Percentiles rank a stretch among this genome's conserved stretches.
These are phyloP conservation scores for Fragum fragum DNA, from an alignment of 2,888 invertebrate species.

Conservation along the genomic window DNA sequence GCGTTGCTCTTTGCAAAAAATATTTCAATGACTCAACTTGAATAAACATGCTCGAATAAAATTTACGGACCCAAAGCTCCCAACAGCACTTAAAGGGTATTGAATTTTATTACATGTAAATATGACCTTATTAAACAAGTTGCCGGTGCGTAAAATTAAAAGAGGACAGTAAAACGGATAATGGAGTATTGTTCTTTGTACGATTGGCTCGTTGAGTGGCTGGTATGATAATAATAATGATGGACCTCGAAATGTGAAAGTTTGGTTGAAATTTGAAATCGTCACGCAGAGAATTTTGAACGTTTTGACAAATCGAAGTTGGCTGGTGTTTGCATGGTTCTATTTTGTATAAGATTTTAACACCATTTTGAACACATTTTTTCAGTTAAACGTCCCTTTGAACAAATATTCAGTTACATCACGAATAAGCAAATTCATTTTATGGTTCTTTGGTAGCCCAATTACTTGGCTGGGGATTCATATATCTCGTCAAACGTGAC, in stretches of 20 bases:
- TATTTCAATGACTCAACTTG: too few relatives aligned
- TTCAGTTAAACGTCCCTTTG: too few relatives aligned
- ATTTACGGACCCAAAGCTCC: not conserved
- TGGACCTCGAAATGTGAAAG: constrained; percentile 2
- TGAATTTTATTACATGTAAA: constrained; percentile 44
- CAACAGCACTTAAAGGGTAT: constrained; percentile 23
- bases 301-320: too few relatives aligned
- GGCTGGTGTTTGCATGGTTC: too few relatives aligned
- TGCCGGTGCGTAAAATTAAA: constrained; percentile 32
- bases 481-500: too few relatives aligned
- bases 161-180: constrained; percentile 22
- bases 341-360: too few relatives aligned
- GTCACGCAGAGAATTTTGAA: constrained; percentile 25
- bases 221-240: constrained; percentile 18
- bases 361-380: too few relatives aligned
- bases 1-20: too few relatives aligned
- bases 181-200: constrained; percentile 18
- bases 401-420: too few relatives aligned
- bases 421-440: too few relatives aligned
- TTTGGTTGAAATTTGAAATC: not conserved
- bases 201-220: not conserved
- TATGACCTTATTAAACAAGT: constrained; percentile 32
- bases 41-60: not conserved
- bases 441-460: too few relatives aligned
- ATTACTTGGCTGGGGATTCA: too few relatives aligned